These are phyloP conservation scores for Drosophila lutescens DNA, from an alignment of 2,888 invertebrate species.

Conservation along the genomic window DNA sequence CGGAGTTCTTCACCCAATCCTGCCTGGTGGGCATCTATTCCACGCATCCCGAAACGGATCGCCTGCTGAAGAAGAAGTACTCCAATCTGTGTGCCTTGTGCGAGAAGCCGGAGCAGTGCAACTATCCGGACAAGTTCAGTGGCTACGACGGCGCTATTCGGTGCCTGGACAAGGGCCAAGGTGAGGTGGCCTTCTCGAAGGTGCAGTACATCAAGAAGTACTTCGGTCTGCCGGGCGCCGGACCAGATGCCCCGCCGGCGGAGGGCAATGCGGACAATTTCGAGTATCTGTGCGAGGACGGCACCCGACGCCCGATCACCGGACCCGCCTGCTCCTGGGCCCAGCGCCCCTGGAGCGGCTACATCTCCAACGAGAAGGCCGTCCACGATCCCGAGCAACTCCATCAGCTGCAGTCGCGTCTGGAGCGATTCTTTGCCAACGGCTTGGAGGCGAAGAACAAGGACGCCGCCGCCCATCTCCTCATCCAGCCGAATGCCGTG, in stretches of 20 bases:
- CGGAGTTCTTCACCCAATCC: conserved; percentile 91
- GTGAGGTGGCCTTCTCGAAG: conserved; percentile 94
- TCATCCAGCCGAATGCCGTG: conserved; percentile 87
- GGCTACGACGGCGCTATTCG: conserved; percentile 94
- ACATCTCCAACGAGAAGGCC: conserved; percentile 88
- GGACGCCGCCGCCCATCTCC: conserved; percentile 85
- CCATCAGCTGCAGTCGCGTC: conserved; percentile 80
- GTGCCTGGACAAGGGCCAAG: conserved; percentile 92
- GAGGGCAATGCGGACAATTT: conserved; percentile 88
- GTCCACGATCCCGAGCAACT: conserved; percentile 78
- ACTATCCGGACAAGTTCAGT: conserved; percentile 93
- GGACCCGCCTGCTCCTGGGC: conserved; percentile 92
- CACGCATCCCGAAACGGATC: conserved; percentile 89
- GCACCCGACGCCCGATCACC: conserved; percentile 88
- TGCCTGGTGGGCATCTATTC: conserved; percentile 95
- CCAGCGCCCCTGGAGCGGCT: conserved; percentile 93
- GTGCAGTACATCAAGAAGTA: conserved; percentile 91
- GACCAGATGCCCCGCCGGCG: conserved; percentile 73
- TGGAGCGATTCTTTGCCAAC: conserved; percentile 82
- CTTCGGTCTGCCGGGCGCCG: conserved; percentile 88
- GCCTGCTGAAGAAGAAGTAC: conserved; percentile 89
- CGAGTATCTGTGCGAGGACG: conserved; percentile 92
- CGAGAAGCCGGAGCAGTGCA: conserved; percentile 90
- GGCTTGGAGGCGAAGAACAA: conserved; percentile 81
- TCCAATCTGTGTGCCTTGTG: conserved; percentile 92